A percentile compares a stretch with the other conserved stretches of the same genome.
phyloP scores from a whole-genome alignment of 2,888 invertebrate genomes.

The Archips crataeganus region DNA sequence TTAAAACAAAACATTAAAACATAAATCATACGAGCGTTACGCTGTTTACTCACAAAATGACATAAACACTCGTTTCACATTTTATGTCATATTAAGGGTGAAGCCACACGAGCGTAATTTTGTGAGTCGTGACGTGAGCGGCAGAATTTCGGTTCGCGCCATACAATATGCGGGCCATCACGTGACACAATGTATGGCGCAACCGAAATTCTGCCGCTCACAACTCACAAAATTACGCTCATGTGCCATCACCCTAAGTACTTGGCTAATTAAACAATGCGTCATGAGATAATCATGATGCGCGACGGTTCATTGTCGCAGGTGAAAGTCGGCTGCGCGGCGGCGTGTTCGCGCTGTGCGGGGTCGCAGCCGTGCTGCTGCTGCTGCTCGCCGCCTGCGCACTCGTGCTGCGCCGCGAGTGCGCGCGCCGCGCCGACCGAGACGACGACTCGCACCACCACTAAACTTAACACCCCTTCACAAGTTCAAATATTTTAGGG shows the following conservation, averaged over 20 bases:
- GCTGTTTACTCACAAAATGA: background rate
- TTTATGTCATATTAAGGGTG: background rate
- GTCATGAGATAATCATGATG: background rate
- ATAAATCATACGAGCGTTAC: too few relatives aligned
- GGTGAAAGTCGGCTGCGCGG: constrained; percentile 82
- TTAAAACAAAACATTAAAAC: too few relatives aligned
- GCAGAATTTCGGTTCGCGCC: too few relatives aligned
- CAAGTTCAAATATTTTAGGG: too few relatives aligned
- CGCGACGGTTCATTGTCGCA: constrained; percentile 50
- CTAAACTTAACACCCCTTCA: background rate
- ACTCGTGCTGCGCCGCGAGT: constrained; percentile 71
- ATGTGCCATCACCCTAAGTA: too few relatives aligned
- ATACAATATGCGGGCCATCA: too few relatives aligned
- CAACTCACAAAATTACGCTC: too few relatives aligned
- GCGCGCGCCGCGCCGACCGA: constrained; percentile 36
- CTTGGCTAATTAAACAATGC: background rate
- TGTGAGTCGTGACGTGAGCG: too few relatives aligned
- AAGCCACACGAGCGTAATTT: too few relatives aligned
- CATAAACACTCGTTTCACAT: background rate
- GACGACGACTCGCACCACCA: constrained; percentile 36
- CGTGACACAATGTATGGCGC: too few relatives aligned
- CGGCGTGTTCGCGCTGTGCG: constrained; percentile 87
- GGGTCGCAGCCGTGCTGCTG: constrained; percentile 80
- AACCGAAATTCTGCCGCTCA: too few relatives aligned
- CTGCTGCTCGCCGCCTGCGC: constrained; percentile 81